phyloP scores from a whole-genome alignment of 2,888 invertebrate species.

The Eledone cirrhosa region DNA sequence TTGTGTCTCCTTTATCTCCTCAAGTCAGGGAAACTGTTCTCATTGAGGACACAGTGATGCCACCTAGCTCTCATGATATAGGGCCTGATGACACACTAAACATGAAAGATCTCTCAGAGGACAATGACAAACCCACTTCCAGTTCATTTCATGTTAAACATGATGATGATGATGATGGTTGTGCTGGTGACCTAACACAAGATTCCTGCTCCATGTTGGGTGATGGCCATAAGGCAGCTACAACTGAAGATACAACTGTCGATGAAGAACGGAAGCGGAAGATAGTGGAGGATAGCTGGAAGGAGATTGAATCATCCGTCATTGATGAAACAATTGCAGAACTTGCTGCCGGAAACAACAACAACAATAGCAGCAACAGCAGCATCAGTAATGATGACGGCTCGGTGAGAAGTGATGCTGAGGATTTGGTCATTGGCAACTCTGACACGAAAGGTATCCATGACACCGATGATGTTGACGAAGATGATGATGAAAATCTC shows the following conservation, averaged over 20 bases:
- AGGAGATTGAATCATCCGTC: not conserved
- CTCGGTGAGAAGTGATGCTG: conserved; percentile 25
- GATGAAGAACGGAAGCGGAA: conserved; percentile 38
- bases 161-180: too few relatives aligned
- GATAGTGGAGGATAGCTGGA: conserved; percentile 31
- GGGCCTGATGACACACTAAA: not conserved
- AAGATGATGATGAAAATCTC: conserved; percentile 10
- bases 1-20: too few relatives aligned
- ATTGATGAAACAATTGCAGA: conserved; percentile 5
- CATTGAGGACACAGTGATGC: too few relatives aligned
- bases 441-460: conserved; percentile 33
- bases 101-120: not conserved
- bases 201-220: too few relatives aligned
- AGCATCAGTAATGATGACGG: conserved; percentile 21
- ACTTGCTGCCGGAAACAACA: not conserved
- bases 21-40: too few relatives aligned
- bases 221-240: not conserved
- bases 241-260: conserved; percentile 30
- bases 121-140: too few relatives aligned
- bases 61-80: too few relatives aligned
- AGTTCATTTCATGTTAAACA: too few relatives aligned
- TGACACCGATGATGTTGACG: not conserved
- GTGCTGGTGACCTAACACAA: too few relatives aligned
- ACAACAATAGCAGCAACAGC: not conserved
- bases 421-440: conserved; percentile 30